A percentile compares a stretch with the other conserved stretches of the same genome.
These are phyloP conservation scores for Cherax destructor DNA, from an alignment of 1,140 invertebrate species.

Conservation along the genomic window DNA sequence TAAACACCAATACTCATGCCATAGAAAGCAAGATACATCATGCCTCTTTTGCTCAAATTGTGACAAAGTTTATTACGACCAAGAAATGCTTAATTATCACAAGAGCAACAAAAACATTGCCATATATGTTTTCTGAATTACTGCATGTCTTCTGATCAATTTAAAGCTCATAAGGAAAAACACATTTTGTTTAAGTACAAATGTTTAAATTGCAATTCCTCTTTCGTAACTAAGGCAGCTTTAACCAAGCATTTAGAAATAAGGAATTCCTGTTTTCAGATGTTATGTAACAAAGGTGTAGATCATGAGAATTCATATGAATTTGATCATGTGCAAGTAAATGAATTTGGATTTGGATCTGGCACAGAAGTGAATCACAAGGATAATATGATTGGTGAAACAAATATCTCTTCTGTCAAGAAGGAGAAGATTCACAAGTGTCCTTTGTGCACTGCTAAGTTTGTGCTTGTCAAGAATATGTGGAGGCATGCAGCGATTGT, in stretches of 20 bases:
- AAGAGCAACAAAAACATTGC: conserved; percentile 13
- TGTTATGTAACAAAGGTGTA: neutral
- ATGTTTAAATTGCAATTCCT: conserved; percentile 14
- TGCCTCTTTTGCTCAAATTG: conserved; percentile 25
- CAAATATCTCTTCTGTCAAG: neutral
- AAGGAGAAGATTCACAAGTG: conserved; percentile 2
- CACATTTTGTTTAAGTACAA: conserved; percentile 29
- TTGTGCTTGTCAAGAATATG: conserved; percentile 14
- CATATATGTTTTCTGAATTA: conserved; percentile 11
- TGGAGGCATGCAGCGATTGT: conserved; percentile 19
- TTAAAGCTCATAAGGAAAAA: conserved; percentile 24
- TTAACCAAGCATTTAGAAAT: conserved; percentile 30
- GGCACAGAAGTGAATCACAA: neutral
- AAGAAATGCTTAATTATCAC: conserved; percentile 12
- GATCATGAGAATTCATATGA: neutral
- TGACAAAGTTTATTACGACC: conserved; percentile 32
- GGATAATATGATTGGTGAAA: neutral
- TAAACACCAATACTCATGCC: conserved; percentile 27
- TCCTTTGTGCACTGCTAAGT: conserved; percentile 9
- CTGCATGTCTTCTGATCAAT: conserved; percentile 24
- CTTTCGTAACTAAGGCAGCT: conserved; percentile 21
- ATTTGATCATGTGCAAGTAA: neutral
- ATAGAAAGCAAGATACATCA: neutral
- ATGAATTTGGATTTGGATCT: neutral
- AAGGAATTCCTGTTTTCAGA: neutral